Percentiles rank a stretch among this genome's conserved stretches.
These are phyloP conservation scores for Dipodomys ordii DNA, from an alignment of 2,113 vertebrate species.

Conservation along the genomic window DNA sequence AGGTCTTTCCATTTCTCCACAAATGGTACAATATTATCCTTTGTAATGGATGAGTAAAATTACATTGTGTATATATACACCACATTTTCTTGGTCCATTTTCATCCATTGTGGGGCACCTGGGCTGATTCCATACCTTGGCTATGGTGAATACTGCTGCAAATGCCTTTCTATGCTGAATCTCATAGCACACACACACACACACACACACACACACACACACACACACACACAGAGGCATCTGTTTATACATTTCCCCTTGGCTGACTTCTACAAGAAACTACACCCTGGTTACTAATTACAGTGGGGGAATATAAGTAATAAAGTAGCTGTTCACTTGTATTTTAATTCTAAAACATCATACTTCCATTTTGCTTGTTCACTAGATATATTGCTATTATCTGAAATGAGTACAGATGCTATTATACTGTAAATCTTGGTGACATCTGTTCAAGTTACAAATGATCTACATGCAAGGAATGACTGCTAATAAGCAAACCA, in stretches of 20 bases:
- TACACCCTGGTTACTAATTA: slow-evolving; percentile 18
- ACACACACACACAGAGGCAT: not conserved
- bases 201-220: too few relatives aligned
- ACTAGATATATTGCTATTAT: not conserved
- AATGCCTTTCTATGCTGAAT: too few relatives aligned
- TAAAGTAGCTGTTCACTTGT: not conserved
- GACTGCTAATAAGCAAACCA: not conserved
- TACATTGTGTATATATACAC: too few relatives aligned
- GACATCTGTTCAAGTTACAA: not conserved
- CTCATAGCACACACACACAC: too few relatives aligned
- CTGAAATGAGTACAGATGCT: not conserved
- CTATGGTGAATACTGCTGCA: too few relatives aligned
- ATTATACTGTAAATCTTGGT: not conserved
- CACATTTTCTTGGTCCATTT: too few relatives aligned
- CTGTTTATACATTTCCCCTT: not conserved
- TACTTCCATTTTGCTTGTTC: not conserved
- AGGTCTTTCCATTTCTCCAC: too few relatives aligned
- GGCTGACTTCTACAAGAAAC: not conserved
- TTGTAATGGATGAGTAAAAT: too few relatives aligned
- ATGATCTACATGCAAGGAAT: not conserved
- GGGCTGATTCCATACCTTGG: too few relatives aligned
- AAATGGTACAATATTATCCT: too few relatives aligned
- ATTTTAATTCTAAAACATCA: not conserved
- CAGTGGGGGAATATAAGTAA: not conserved
- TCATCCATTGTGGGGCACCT: too few relatives aligned